phyloP scores from a whole-genome alignment of 2,888 invertebrate species.

The Ennomos quercinarius region DNA sequence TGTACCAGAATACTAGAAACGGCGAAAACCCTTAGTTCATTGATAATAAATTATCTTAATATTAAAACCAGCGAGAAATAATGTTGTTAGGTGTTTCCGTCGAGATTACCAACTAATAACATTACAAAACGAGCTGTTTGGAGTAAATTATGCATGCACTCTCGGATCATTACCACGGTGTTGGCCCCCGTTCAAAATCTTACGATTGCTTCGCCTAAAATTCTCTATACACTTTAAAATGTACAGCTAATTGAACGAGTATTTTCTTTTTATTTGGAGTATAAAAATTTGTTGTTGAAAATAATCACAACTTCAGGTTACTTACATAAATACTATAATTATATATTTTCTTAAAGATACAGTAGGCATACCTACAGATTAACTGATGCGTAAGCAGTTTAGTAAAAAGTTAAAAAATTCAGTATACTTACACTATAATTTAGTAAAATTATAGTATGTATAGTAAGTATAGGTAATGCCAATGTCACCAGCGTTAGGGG shows the following conservation, averaged over 20 bases:
- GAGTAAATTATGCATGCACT: constrained; percentile 84
- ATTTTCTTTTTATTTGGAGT: constrained; percentile 17
- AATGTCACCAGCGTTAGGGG: too few relatives aligned
- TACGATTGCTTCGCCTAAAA: constrained; percentile 60
- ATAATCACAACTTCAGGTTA: too few relatives aligned
- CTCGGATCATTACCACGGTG: constrained; percentile 82
- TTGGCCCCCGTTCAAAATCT: constrained; percentile 73
- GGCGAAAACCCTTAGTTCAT: constrained; percentile 48
- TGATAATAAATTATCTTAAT: constrained; percentile 82
- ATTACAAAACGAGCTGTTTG: constrained; percentile 83
- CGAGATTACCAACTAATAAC: constrained; percentile 85
- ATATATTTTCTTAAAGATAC: too few relatives aligned
- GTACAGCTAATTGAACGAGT: constrained; percentile 43
- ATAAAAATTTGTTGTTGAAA: background rate
- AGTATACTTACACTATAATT: too few relatives aligned
- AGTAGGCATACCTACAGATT: too few relatives aligned
- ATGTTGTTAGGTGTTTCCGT: constrained; percentile 79
- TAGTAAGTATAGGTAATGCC: too few relatives aligned
- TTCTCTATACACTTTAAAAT: constrained; percentile 49
- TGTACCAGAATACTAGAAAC: constrained; percentile 34
- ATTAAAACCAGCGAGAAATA: constrained; percentile 76
- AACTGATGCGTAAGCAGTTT: too few relatives aligned
- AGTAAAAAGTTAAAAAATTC: too few relatives aligned
- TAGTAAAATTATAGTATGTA: too few relatives aligned
- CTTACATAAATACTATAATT: too few relatives aligned